Percentiles rank a stretch among this genome's conserved stretches.
Conservation (phyloP, 2,888 invertebrate species). For the Argyresthia goedartella region DNA sequence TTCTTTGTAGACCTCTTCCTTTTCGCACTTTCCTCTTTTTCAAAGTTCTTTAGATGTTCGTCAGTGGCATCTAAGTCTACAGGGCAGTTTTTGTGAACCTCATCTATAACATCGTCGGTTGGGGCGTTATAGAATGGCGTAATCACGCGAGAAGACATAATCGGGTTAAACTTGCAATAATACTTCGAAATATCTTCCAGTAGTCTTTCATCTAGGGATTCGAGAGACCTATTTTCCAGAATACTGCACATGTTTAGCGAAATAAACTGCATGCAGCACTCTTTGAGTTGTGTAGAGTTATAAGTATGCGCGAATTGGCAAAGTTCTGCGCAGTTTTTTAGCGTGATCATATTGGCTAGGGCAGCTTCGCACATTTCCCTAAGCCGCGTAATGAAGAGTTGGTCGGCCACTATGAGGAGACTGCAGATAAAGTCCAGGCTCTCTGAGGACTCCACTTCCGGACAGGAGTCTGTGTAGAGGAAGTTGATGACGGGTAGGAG, state of each 20-base stretch:
- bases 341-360: slow-evolving; percentile 74
- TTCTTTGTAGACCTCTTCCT: slow-evolving; percentile 49
- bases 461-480: slow-evolving; percentile 79
- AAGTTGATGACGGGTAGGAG: slow-evolving; percentile 79
- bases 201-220: slow-evolving; percentile 71
- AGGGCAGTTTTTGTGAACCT: slow-evolving; percentile 43
- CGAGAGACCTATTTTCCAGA: slow-evolving; percentile 76
- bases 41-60: slow-evolving; percentile 63
- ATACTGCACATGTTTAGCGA: slow-evolving; percentile 80
- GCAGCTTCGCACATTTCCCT: slow-evolving; percentile 80
- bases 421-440: slow-evolving; percentile 81
- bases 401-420: slow-evolving; percentile 84
- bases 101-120: slow-evolving; percentile 66
- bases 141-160: slow-evolving; percentile 74
- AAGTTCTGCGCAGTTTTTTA: slow-evolving; percentile 83
- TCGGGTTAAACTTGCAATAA: slow-evolving; percentile 74
- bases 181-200: slow-evolving; percentile 76
- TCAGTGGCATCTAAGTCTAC: slow-evolving; percentile 58
- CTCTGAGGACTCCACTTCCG: slow-evolving; percentile 68
- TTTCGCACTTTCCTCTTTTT: slow-evolving; percentile 42
- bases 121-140: slow-evolving; percentile 77
- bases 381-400: slow-evolving; percentile 79
- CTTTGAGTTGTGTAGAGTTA: slow-evolving; percentile 80
- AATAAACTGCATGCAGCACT: slow-evolving; percentile 82
- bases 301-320: slow-evolving; percentile 82